Conservation (phyloP, 2,888 invertebrate species). For the Dynastes maya region DNA sequence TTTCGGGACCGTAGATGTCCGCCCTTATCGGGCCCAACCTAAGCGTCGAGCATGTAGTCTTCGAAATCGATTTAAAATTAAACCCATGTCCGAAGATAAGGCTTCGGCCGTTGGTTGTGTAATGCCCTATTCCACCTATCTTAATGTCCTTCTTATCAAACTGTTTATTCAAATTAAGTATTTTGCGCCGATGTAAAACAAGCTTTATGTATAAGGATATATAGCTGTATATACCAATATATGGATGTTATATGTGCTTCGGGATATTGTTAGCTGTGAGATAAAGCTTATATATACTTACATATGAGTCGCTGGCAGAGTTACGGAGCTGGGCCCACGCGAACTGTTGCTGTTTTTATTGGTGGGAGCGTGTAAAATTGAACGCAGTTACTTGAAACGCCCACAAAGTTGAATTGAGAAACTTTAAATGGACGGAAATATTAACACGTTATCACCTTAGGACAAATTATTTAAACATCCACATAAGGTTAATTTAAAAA, state of each 20-base stretch:
- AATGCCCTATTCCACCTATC: slow-evolving; percentile 64
- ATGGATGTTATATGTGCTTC: neutral
- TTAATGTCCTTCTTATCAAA: slow-evolving; percentile 67
- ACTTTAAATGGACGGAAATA: no score
- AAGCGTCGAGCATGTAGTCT: slow-evolving; percentile 66
- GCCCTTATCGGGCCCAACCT: slow-evolving; percentile 63
- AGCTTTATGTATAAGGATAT: neutral
- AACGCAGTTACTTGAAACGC: no score
- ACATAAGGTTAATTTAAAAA: no score
- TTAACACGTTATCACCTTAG: no score
- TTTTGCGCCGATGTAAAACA: slow-evolving; percentile 66
- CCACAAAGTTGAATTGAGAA: no score
- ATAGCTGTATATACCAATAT: neutral
- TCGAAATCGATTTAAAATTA: slow-evolving; percentile 71
- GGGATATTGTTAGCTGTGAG: neutral
- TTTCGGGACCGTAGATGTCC: slow-evolving; percentile 45
- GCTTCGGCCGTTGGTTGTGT: slow-evolving; percentile 53
- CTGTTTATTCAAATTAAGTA: slow-evolving; percentile 66
- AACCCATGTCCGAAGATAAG: slow-evolving; percentile 68
- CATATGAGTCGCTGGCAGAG: neutral
- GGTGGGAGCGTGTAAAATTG: no score
- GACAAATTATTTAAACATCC: no score
- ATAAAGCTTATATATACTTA: neutral
- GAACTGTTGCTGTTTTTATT: no score
- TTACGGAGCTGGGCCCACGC: slow-evolving; percentile 7